Evolutionary conservation across 1,140 invertebrate genomes (phyloP), one percentile per base, ranked within the genome.

Genomic region (Hydropsyche tenuis): DNA sequence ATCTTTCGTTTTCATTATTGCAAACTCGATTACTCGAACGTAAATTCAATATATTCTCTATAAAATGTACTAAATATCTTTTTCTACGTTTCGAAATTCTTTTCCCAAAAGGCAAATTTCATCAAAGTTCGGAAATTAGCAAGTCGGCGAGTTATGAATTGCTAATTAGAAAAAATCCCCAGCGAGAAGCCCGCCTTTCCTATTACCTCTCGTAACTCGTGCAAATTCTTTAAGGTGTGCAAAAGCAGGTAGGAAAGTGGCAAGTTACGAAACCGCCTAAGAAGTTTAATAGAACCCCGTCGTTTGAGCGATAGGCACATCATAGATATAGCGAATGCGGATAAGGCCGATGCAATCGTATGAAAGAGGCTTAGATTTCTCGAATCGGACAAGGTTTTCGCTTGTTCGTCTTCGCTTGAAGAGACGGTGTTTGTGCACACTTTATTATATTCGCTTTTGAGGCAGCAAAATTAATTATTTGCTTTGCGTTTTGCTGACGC

Each of bases 51-150:
- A n/a, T n/a, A n/a, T n/a, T n/a, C n/a, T n/a, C n/a, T n/a, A n/a
- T n/a, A n/a, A n/a, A n/a, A n/a, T n/a, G n/a, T n/a, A n/a, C n/a
- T n/a, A n/a, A n/a, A n/a, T n/a, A n/a, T 37, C 9, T 37, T 37
- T 4, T 37, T 37, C 9, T 37, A 37, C 9, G 9, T 37, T 37
- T 37, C n/a, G n/a, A n/a, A 37, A 4, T 37, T 62, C 37, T 27
- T 12, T 14, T 30, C 18, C 25, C 27, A 65, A 72, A 71, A 75
- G 56, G 25, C 48, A 73, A 65, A 60, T 75, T 75, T 69, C 74
- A 75, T 72, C 69, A 75, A 75, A 75, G 74, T 63, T 66, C 45
- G 70, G 25, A 76, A 76, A 76, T 73, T 76, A 76, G 71, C 75
- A 76, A 69, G 53, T 45, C 72, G 68, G 56, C 16, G 75, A 76